Evolutionary conservation across 2,797 vertebrate species (phyloP).

Genomic region (Nothura maculosa): DNA sequence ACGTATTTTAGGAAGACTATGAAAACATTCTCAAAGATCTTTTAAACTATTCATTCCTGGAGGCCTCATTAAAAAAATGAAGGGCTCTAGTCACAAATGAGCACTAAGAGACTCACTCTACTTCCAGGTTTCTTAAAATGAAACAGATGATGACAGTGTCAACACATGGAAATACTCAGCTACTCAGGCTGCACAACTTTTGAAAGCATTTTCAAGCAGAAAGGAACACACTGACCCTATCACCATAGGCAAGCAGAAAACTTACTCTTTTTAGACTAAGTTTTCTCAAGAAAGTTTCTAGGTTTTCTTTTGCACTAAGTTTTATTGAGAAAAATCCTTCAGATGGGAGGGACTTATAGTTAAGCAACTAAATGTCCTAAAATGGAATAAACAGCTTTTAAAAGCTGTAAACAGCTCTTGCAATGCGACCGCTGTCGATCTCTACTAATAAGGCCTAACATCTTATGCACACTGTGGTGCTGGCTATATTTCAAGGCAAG

Average conservation of each 20-base stretch:
- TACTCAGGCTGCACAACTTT: neutral
- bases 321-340: neutral
- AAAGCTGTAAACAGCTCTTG: conserved; percentile 1
- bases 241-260: neutral
- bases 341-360: neutral
- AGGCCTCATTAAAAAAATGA: neutral
- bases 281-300: neutral
- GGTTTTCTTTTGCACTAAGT: neutral
- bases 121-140: neutral
- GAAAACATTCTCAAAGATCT: neutral
- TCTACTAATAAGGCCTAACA: neutral
- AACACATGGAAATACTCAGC: neutral
- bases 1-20: neutral
- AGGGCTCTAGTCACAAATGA: neutral
- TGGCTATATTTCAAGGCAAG: neutral
- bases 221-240: neutral
- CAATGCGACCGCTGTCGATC: neutral
- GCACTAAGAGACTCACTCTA: neutral
- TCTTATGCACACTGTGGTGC: neutral
- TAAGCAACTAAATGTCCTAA: neutral
- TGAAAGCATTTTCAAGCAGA: neutral
- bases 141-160: neutral
- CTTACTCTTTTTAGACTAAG: neutral
- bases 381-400: neutral
- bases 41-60: neutral